Evolutionary conservation across 1,140 invertebrate genomes (phyloP), one percentile per base, ranked within the genome.

Genomic region (Drosophila elegans): DNA sequence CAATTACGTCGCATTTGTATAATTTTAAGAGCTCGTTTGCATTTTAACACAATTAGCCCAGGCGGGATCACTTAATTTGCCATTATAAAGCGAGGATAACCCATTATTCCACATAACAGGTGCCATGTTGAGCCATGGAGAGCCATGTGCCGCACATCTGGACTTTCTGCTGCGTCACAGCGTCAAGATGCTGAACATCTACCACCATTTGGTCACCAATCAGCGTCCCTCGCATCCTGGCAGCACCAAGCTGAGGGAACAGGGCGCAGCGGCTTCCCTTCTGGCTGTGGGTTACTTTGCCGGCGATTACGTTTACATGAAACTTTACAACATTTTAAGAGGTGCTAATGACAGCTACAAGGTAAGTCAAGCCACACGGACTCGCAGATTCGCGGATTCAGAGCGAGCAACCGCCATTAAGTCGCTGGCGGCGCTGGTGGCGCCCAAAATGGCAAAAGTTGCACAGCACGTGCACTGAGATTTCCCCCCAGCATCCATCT

Each of bases 321-420:
- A 96, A 91, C 93, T 97, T 55, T 95, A 96, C 91, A 96, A 96
- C 39, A 94, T 95, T 32, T 90, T 97, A 25, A 95, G 94, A 92
- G 94, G 94, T 74, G 95, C 96, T 41, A 95, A 96, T 93, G 94
- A 94, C 10, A 97, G 96, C 93, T 97, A 97, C 90, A 96, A 96
- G 92, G 95, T 95, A 92, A 91, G 80, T 80, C 75, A 71, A 63
- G 55, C 67, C 60, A 80, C 66, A 21, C 16, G 16, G 16, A 21
- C 16, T 21, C 16, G 16, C 16, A 53, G 61, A 75, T 60, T 74
- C 41, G 29, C 68, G 42, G 63, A 44, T 36, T 39, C 55, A 34
- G 55, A 32, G 55, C 41, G 55, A 53, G 64, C 46, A 61, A 74
- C 56, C 59, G 66, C 79, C 79, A 86, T 86, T 88, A 88, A 86